Conservation (phyloP, 2,797 vertebrate genomes). For the Sylvilagus floridanus region DNA sequence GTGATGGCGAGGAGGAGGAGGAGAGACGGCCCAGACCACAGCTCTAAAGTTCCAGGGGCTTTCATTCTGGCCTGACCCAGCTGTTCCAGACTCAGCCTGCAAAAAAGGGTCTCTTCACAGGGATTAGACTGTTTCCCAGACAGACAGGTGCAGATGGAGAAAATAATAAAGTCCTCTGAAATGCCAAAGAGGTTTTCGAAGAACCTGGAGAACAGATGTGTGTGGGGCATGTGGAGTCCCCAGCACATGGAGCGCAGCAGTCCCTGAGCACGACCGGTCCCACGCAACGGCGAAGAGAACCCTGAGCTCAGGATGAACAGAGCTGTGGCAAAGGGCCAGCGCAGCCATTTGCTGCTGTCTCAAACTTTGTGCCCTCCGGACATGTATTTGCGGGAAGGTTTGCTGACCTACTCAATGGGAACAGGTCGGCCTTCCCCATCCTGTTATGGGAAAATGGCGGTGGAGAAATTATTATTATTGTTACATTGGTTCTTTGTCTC, state of each 20-base stretch:
- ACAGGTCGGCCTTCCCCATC: background rate
- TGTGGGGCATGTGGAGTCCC: background rate
- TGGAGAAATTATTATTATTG: too few relatives aligned
- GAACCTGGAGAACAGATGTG: background rate
- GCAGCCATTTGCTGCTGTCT: background rate
- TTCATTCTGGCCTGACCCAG: background rate
- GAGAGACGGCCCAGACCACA: background rate
- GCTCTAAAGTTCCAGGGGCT: background rate
- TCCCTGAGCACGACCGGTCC: background rate
- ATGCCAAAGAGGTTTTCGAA: background rate
- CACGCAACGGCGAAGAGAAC: background rate
- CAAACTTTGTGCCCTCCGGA: background rate
- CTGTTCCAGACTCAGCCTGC: background rate
- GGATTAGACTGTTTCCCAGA: slow-evolving; percentile 31
- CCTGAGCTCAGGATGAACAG: background rate
- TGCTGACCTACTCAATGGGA: background rate
- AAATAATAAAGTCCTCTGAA: slow-evolving; percentile 19
- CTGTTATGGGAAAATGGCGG: too few relatives aligned
- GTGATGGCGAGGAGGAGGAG: background rate
- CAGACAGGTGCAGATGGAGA: background rate
- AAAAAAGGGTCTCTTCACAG: background rate
- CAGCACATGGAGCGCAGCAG: background rate
- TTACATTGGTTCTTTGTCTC: too few relatives aligned
- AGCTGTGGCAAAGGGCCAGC: background rate
- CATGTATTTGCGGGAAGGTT: background rate